Evolutionary conservation across 2,888 invertebrate species (phyloP).

Genomic region (Acholoe squamosa): DNA sequence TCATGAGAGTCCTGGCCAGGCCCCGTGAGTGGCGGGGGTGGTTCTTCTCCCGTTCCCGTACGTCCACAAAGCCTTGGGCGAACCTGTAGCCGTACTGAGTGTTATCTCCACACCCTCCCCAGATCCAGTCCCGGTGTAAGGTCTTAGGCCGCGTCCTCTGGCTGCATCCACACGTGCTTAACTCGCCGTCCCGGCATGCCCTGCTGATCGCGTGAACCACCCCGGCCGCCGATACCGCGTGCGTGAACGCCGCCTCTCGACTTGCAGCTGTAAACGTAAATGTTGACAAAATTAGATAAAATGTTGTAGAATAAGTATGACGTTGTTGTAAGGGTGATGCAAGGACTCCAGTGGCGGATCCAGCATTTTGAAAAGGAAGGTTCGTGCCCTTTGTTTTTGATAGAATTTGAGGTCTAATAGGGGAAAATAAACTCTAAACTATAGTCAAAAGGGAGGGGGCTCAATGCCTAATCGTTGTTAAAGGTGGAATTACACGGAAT

Average conservation of each 20-base stretch:
- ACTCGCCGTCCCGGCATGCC: slow-evolving; percentile 94
- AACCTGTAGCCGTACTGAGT: slow-evolving; percentile 93
- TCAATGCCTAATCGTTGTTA: no score
- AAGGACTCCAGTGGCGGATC: background rate
- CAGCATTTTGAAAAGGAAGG: background rate
- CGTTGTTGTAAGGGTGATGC: background rate
- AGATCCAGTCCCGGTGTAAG: slow-evolving; percentile 95
- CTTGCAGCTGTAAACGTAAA: slow-evolving; percentile 69
- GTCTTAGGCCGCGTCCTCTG: slow-evolving; percentile 91
- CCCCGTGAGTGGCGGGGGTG: slow-evolving; percentile 92
- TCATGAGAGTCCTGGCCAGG: slow-evolving; percentile 94
- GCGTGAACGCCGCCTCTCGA: slow-evolving; percentile 86
- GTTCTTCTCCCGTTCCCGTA: slow-evolving; percentile 90
- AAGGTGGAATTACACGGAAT: no score
- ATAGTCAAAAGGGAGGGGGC: no score
- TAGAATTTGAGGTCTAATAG: no score
- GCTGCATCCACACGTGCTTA: slow-evolving; percentile 95
- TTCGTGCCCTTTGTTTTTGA: no score
- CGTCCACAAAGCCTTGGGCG: slow-evolving; percentile 96
- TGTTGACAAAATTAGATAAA: no score
- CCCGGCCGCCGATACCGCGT: slow-evolving; percentile 86
- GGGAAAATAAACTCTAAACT: no score
- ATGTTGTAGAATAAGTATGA: no score
- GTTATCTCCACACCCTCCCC: slow-evolving; percentile 99
- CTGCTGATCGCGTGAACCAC: slow-evolving; percentile 94